A percentile compares a stretch with the other conserved stretches of the same genome.
Conservation (phyloP, 2,888 invertebrate species). For the Spodoptera littoralis region DNA sequence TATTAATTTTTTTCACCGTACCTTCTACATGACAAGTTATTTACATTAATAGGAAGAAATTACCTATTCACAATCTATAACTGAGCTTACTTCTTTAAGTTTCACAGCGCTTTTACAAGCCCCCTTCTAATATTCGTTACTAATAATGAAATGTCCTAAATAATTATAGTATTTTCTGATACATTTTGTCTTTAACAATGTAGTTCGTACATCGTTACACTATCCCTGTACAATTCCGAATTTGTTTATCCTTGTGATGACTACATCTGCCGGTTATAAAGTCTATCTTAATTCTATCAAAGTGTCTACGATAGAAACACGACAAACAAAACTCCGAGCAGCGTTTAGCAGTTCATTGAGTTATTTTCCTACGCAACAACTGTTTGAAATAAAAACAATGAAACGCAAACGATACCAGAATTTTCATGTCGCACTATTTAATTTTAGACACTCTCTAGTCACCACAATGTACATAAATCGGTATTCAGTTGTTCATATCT, state of each 20-base stretch:
- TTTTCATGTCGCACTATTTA: slow-evolving; percentile 18
- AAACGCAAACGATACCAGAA: slow-evolving; percentile 29
- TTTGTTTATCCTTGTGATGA: slow-evolving; percentile 74
- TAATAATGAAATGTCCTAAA: slow-evolving; percentile 66
- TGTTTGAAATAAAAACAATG: slow-evolving; percentile 35
- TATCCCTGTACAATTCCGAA: slow-evolving; percentile 89
- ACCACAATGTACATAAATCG: slow-evolving; percentile 72
- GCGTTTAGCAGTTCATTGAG: slow-evolving; percentile 27
- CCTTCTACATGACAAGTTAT: slow-evolving; percentile 79
- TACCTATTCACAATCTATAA: slow-evolving; percentile 81
- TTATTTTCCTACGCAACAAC: slow-evolving; percentile 21
- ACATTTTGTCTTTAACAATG: slow-evolving; percentile 65
- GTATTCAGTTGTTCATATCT: slow-evolving; percentile 71
- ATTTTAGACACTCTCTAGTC: slow-evolving; percentile 64
- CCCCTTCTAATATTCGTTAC: slow-evolving; percentile 66
- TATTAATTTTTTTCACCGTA: slow-evolving; percentile 84
- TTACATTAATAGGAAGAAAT: slow-evolving; percentile 81
- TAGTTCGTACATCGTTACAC: slow-evolving; percentile 71
- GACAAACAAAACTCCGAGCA: slow-evolving; percentile 17
- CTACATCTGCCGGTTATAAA: slow-evolving; percentile 56
- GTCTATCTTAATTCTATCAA: slow-evolving; percentile 51
- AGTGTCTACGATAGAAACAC: slow-evolving; percentile 27
- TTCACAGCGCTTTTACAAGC: slow-evolving; percentile 83
- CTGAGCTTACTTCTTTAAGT: slow-evolving; percentile 81
- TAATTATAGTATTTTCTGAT: slow-evolving; percentile 67